Evolutionary conservation across 2,888 invertebrate species (phyloP).

Genomic region (Sminthurinus aureus): DNA sequence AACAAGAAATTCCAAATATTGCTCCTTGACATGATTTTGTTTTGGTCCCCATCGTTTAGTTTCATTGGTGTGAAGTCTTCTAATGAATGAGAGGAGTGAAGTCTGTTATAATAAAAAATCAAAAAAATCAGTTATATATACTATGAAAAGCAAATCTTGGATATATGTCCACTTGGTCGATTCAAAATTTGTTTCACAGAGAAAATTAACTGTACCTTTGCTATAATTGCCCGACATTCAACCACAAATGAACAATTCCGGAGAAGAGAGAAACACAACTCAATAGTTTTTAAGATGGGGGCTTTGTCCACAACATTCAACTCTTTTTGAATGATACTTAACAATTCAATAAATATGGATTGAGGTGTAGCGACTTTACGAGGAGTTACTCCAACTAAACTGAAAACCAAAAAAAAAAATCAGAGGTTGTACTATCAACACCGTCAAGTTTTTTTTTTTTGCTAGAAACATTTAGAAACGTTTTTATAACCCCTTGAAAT

Average conservation of each 20-base stretch:
- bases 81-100: constrained; percentile 45
- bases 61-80: constrained; percentile 49
- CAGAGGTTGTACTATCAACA: neutral
- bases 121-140: neutral
- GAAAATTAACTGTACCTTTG: constrained; percentile 45
- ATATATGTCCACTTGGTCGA: too few species aligned
- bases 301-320: constrained; percentile 45
- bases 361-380: constrained; percentile 51
- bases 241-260: constrained; percentile 49
- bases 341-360: constrained; percentile 50
- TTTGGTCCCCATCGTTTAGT: constrained; percentile 55
- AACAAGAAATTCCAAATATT: constrained; percentile 53
- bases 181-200: too few species aligned
- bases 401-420: constrained; percentile 8
- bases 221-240: constrained; percentile 52
- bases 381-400: constrained; percentile 50
- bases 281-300: constrained; percentile 51
- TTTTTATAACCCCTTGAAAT: too few species aligned
- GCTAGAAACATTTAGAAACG: too few species aligned
- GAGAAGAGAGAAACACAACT: constrained; percentile 48
- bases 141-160: neutral
- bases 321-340: constrained; percentile 53
- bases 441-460: too few species aligned
- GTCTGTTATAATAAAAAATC: constrained; percentile 38
- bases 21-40: constrained; percentile 50